phyloP scores from a whole-genome alignment of 2,113 vertebrate genomes.

The Myxocyprinus asiaticus region DNA sequence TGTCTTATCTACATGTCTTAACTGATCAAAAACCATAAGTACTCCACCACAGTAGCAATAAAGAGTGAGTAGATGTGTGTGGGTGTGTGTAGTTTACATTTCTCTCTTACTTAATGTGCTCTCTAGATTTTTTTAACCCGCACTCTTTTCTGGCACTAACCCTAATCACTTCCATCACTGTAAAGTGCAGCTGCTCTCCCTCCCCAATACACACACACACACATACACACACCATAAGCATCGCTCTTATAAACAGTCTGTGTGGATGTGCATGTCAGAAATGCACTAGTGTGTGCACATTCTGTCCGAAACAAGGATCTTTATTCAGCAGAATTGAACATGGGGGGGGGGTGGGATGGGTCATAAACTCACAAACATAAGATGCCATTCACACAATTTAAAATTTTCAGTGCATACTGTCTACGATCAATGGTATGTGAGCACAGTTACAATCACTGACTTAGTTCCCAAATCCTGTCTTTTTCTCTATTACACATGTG shows the following conservation, averaged over 20 bases:
- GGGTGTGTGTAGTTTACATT: slow-evolving; percentile 27
- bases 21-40: slow-evolving; percentile 33
- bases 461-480: background rate
- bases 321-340: background rate
- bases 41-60: slow-evolving; percentile 6
- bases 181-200: slow-evolving; percentile 16
- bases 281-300: no score
- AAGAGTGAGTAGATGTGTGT: background rate
- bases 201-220: slow-evolving; percentile 21
- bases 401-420: background rate
- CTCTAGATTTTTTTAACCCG: slow-evolving; percentile 12
- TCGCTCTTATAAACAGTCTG: background rate
- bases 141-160: slow-evolving; percentile 40
- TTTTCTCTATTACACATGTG: background rate
- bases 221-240: background rate
- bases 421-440: background rate
- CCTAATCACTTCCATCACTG: slow-evolving; percentile 43
- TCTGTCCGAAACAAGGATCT: background rate
- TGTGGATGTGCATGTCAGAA: slow-evolving; percentile 11
- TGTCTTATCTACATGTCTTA: slow-evolving; percentile 19
- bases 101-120: slow-evolving; percentile 41
- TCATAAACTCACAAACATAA: no score
- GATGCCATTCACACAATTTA: background rate
- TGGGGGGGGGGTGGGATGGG: no score
- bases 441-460: slow-evolving; percentile 19